Evolutionary conservation across 1,140 invertebrate genomes (phyloP), one percentile per base, ranked within the genome.

Genomic region (Kradibia gibbosae): DNA sequence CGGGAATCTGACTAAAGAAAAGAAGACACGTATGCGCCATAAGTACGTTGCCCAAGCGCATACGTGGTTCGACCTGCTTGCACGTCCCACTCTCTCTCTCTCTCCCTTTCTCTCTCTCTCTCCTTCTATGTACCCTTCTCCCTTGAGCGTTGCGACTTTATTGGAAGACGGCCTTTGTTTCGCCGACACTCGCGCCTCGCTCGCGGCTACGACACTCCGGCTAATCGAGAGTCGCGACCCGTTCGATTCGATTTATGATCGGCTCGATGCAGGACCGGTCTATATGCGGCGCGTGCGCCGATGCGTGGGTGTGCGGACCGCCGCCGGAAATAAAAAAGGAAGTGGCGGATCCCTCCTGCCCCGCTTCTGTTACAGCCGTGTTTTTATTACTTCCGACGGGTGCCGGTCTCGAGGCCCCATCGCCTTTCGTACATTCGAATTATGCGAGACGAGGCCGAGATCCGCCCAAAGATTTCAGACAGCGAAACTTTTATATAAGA

Each of bases 21-120:
- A 67, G 62, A 67, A 67, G 62, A 67, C 76, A 78, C 76, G 62
- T 78, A 77, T n/a, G 39, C 55, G 55, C 73, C 53, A 34, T 60
- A 62, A 42, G 77, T 71, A 78, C 76, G 20, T 70, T 78, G 62
- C 62, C 60, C 62, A 67, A 57, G 71, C 77, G 73, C 74, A 83
- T 87, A 87, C 86, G 85, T 86, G 86, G 86, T 84, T 78, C 86
- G 84, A 87, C 85, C 86, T 82, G 86, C 83, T 86, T 86, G 82
- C 71, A 53, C 57, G 57, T 48, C 28, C 10, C 28, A 39, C 50
- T 71, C 39, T 8, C 25, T 25, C 48, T n/a, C 42, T 20, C 50
- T 10, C 34, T 75, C 39, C 8, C 36, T 45, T 7, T 62, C 53
- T 34, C 80, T 36, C 67, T 57, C 34, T 71, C 67, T 53, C 36